Evolutionary conservation across 2,888 invertebrate species (phyloP).

Genomic region (Pasiphila rectangulata): DNA sequence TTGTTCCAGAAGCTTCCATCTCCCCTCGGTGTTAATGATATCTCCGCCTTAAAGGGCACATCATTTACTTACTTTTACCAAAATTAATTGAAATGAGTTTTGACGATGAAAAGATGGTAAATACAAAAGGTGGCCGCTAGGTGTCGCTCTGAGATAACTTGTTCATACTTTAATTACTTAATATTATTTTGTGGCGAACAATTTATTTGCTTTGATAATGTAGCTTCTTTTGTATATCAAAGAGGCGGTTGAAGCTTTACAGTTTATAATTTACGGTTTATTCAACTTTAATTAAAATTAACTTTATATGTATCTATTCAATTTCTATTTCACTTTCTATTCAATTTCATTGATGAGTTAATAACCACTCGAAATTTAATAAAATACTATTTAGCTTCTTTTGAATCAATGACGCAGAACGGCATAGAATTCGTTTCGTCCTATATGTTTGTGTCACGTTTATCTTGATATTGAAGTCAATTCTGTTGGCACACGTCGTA

Average conservation of each 20-base stretch:
- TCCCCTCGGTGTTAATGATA: conserved; percentile 74
- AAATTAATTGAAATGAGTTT: conserved; percentile 82
- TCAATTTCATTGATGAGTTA: conserved; percentile 5
- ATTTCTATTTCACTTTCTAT: too few species aligned
- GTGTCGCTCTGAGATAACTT: conserved; percentile 78
- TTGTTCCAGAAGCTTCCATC: conserved; percentile 22
- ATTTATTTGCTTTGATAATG: conserved; percentile 71
- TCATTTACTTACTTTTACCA: conserved; percentile 78
- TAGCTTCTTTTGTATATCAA: conserved; percentile 28
- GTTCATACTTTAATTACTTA: conserved; percentile 70
- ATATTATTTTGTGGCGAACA: conserved; percentile 72
- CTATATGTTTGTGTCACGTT: too few species aligned
- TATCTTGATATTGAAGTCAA: too few species aligned
- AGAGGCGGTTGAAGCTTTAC: conserved; percentile 17
- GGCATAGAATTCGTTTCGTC: too few species aligned
- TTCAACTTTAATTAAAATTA: conserved; percentile 21
- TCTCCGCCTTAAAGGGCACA: conserved; percentile 77
- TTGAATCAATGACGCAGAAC: too few species aligned
- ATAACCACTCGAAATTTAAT: too few species aligned
- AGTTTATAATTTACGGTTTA: conserved; percentile 20
- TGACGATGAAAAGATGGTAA: conserved; percentile 76
- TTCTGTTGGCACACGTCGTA: too few species aligned
- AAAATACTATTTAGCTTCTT: too few species aligned
- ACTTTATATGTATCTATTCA: too few species aligned
- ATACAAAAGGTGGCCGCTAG: conserved; percentile 76